Evolutionary conservation across 2,888 invertebrate species (phyloP).

Genomic region (Uropetala carovei): DNA sequence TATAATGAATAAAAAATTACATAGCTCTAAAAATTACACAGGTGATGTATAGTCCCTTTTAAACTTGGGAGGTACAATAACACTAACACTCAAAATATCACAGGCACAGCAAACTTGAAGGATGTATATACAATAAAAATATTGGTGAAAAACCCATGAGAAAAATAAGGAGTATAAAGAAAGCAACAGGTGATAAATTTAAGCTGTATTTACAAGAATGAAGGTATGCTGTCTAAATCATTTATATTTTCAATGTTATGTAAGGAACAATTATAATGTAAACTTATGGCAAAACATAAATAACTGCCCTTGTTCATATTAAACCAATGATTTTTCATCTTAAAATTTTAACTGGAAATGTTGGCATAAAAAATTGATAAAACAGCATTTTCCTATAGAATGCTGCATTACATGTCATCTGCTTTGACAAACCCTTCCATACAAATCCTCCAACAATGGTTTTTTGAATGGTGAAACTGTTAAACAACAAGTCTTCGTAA

Average conservation of each 20-base stretch:
- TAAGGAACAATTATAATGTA: neutral
- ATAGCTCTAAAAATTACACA: slow-evolving; percentile 6
- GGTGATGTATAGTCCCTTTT: neutral
- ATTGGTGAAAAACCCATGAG: slow-evolving; percentile 13
- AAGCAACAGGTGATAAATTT: neutral
- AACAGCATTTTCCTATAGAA: neutral
- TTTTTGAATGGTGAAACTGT: slow-evolving; percentile 11
- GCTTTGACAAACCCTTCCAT: neutral
- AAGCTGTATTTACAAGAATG: neutral
- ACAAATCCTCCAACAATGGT: neutral
- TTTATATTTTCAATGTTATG: neutral
- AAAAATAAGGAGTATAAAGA: slow-evolving; percentile 5
- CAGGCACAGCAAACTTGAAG: slow-evolving; percentile 56
- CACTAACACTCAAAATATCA: slow-evolving; percentile 46
- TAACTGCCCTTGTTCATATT: neutral
- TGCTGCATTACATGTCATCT: neutral
- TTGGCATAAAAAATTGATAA: neutral
- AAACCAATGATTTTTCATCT: too few relatives aligned
- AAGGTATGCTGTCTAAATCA: slow-evolving; percentile 26
- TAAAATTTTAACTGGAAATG: too few relatives aligned
- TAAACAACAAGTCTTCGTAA: neutral
- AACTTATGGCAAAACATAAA: neutral
- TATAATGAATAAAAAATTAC: neutral
- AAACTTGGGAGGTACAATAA: neutral
- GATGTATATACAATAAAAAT: slow-evolving; percentile 31